Evolutionary conservation across 2,888 invertebrate genomes (phyloP).

Genomic region (Neoscelio sp.): DNA sequence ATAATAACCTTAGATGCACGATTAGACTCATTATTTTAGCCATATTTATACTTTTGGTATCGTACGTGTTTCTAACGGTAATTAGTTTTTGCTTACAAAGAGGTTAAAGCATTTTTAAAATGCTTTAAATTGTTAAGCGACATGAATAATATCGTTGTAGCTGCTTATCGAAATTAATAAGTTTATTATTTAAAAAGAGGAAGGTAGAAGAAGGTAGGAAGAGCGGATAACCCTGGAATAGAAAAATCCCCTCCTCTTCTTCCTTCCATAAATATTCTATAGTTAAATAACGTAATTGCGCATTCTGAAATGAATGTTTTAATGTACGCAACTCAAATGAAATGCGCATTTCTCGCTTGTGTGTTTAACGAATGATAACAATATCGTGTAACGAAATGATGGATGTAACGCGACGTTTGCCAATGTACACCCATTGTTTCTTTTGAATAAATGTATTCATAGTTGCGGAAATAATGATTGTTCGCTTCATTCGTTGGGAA

Average conservation of each 20-base stretch:
- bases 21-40: conserved; percentile 48
- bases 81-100: conserved; percentile 16
- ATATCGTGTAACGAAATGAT: conserved; percentile 15
- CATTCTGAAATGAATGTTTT: conserved; percentile 11
- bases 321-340: conserved; percentile 4
- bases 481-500: neutral
- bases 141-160: too few species aligned
- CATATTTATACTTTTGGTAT: conserved; percentile 37
- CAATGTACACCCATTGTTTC: conserved; percentile 28
- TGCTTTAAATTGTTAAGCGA: too few species aligned
- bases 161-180: too few species aligned
- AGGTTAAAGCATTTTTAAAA: neutral
- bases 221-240: too few species aligned
- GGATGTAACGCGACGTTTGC: conserved; percentile 22
- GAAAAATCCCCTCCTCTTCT: neutral
- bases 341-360: conserved; percentile 8
- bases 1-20: conserved; percentile 34
- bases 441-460: conserved; percentile 29
- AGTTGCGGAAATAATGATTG: conserved; percentile 27
- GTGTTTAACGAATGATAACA: conserved; percentile 30
- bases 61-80: conserved; percentile 10
- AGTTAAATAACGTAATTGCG: conserved; percentile 27
- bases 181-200: too few species aligned
- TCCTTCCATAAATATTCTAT: conserved; percentile 11
- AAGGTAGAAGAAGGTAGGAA: too few species aligned